Evolutionary conservation across 2,888 invertebrate genomes (phyloP).

Genomic region (Sphecodes monilicornis): DNA sequence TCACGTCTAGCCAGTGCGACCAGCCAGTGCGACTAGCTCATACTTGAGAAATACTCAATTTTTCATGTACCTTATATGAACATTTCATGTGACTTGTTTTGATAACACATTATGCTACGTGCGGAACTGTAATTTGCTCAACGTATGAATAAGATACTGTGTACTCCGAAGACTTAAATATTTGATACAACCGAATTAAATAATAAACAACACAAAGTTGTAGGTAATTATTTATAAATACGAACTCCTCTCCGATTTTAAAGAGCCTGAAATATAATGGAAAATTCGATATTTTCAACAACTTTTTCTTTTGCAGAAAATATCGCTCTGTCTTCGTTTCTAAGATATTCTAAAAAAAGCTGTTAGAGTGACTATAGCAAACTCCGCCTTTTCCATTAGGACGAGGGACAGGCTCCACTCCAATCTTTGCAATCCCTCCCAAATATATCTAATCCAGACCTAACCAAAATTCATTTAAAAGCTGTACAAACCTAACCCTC

Average conservation of each 20-base stretch:
- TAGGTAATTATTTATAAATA: not conserved
- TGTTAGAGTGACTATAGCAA: no score
- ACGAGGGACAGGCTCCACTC: no score
- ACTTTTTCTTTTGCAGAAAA: no score
- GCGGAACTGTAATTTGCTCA: conserved; percentile 31
- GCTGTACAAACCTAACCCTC: no score
- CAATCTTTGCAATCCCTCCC: no score
- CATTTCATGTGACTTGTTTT: not conserved
- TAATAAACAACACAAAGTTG: conserved; percentile 28
- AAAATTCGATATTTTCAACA: no score
- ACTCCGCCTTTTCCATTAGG: no score
- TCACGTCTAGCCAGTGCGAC: not conserved
- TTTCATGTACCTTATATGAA: not conserved
- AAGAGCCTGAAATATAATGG: no score
- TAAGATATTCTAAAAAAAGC: no score
- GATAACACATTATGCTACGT: not conserved
- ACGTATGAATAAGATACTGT: conserved; percentile 10
- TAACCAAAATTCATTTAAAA: no score
- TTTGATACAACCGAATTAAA: conserved; percentile 3
- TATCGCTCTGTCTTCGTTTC: no score
- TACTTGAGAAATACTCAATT: conserved; percentile 43
- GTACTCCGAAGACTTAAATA: conserved; percentile 14
- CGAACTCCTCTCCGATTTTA: not conserved
- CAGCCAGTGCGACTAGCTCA: not conserved
- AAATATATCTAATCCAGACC: no score